phyloP scores from a whole-genome alignment of 2,888 invertebrate genomes.

The Chaetogeoica ovagalla region DNA sequence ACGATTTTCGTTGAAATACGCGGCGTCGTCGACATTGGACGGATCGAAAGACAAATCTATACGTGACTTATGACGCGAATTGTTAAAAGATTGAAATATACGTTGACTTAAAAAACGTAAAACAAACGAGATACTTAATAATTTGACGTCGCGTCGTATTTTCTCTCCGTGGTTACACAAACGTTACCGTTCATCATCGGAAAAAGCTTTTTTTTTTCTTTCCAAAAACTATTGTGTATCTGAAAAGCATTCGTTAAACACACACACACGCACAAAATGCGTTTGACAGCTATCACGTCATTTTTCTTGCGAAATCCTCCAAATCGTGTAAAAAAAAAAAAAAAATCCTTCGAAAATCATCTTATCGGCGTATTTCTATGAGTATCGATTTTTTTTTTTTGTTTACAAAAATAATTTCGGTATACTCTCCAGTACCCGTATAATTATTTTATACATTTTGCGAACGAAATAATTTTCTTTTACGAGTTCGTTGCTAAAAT shows the following conservation, averaged over 20 bases:
- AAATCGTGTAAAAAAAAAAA: constrained; percentile 1
- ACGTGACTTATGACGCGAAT: not conserved
- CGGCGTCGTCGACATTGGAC: too few species aligned
- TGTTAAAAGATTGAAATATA: not conserved
- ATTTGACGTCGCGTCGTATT: constrained; percentile 20
- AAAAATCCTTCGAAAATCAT: not conserved
- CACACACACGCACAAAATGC: not conserved
- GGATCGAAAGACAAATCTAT: not conserved
- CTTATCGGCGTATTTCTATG: not conserved
- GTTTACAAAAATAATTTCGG: too few species aligned
- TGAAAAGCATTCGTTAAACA: not conserved
- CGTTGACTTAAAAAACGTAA: constrained; percentile 5
- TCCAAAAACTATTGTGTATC: not conserved
- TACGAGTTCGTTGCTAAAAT: not conserved
- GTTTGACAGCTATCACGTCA: not conserved
- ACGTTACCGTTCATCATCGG: constrained; percentile 30
- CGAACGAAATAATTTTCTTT: too few species aligned
- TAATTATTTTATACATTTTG: too few species aligned
- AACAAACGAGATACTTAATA: constrained; percentile 15
- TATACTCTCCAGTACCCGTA: too few species aligned
- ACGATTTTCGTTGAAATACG: too few species aligned
- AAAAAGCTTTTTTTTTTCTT: constrained; percentile 27
- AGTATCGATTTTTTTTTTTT: not conserved
- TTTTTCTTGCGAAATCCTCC: constrained; percentile 10
- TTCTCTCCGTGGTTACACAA: not conserved